Base-by-base conservation (phyloP, 2,888 invertebrate genomes). In the Folsomia candida region DNA sequence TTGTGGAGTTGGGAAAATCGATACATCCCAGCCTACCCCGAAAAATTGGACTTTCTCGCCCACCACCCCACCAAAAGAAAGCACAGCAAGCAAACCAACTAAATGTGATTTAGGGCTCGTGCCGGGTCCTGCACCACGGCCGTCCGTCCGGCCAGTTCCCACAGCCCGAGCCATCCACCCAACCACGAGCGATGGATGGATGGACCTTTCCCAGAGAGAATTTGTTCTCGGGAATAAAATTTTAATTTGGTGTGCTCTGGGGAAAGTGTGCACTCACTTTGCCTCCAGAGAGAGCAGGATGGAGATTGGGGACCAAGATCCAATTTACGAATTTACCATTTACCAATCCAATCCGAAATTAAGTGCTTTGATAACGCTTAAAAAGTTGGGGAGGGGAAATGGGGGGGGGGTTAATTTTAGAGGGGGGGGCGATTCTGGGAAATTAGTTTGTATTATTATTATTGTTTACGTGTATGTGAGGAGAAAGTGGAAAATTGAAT, bases 171-270 rank as follows among this genome's bases (percentile, higher is more conserved):
- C n/a, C n/a, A n/a, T n/a, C n/a, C n/a, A n/a, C n/a, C n/a, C n/a
- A n/a, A n/a, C n/a, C n/a, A n/a, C n/a, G n/a, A 37, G 14, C 37
- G 14, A 37, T 37, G 6, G 4, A 4, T 37, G 37, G 37, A 37
- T 37, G 37, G 14, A 9, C 6, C 37, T 14, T 14, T 37, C 37
- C 37, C 4, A 37, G 14, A 54, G 54, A 64, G 63, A 28, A 64
- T 64, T 64, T 64, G 63, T 64, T 64, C 63, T 64, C 24, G 47
- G 63, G 63, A 37, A 64, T 64, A 64, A 64, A 64, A 64, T 64
- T 64, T 64, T 64, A 64, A 64, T 64, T 64, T 64, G 29, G 28
- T 64, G 18, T 37, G 29, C 63, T 64, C 63, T 37, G 37, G 63
- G 63, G 62, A 62, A 28, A 62, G 37, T 29, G 63, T 29, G 24